phyloP scores from a whole-genome alignment of 2,797 vertebrate genomes.

The Otus scops region DNA sequence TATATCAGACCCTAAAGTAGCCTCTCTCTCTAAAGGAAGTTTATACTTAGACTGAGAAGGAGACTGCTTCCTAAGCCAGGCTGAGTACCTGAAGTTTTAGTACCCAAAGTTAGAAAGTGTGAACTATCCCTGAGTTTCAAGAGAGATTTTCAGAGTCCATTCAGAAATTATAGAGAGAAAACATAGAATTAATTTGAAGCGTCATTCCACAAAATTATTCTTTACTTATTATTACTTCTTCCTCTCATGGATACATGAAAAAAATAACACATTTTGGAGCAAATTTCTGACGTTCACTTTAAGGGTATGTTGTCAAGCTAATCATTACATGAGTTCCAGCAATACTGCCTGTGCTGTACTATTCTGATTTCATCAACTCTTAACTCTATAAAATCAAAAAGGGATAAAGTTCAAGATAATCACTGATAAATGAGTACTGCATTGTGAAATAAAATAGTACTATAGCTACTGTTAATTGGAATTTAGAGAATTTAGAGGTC shows the following conservation, averaged over 20 bases:
- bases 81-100: not conserved
- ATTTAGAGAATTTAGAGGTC: constrained; percentile 58
- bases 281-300: constrained; percentile 21
- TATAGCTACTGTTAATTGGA: constrained; percentile 61
- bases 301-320: constrained; percentile 41
- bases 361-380: constrained; percentile 61
- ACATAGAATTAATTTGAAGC: not conserved
- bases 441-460: constrained; percentile 46
- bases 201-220: not conserved
- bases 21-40: not conserved
- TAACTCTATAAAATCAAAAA: constrained; percentile 67
- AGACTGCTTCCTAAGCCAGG: not conserved
- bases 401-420: constrained; percentile 72
- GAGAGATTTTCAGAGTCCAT: not conserved
- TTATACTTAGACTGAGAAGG: not conserved
- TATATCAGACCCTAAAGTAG: not conserved
- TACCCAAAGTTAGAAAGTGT: not conserved
- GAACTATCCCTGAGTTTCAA: not conserved
- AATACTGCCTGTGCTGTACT: not conserved
- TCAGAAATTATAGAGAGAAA: not conserved
- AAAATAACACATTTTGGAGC: not conserved
- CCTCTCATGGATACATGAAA: not conserved
- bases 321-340: constrained; percentile 14
- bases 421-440: constrained; percentile 49
- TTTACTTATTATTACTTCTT: not conserved